Base-by-base conservation (phyloP, 2,797 vertebrate genomes). In the Iguana delicatissima region DNA sequence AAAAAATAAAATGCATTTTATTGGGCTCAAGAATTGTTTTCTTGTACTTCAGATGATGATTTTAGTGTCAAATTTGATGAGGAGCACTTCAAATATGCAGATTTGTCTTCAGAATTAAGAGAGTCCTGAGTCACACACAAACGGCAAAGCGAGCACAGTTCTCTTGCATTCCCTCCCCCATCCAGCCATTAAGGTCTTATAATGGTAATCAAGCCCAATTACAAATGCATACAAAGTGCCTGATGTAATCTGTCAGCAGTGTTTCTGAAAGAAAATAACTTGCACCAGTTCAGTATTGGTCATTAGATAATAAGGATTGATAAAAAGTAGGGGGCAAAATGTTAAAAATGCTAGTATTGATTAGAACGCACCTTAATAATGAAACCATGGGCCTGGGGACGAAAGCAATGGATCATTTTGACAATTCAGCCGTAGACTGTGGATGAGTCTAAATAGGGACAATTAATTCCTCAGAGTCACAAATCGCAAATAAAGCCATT, bases 161-260 rank as follows among this genome's bases (percentile, higher is more conserved):
- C 87, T 93, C 87, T 83, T 94, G 90, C 85, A 89, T 95, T 93
- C 93, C 92, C 87, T 87, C 91, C 84, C 91, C 80, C 93, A 79
- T 91, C 59, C 85, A 95, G 85, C 90, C 92, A 93, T 95, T 93
- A 94, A 95, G 95, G 94, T 94, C 93, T 95, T 96, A 93, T 92
- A 98, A 98, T 98, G 97, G 97, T 97, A 98, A 98, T 98, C 98
- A 98, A 97, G 96, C 97, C 97, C 97, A 98, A 98, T 99, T 98
- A 98, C 98, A 98, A 98, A 98, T 98, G 97, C 97, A 98, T 98
- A 97, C 97, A 79, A 96, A 96, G 96, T 94, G 95, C 95, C 96
- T 94, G 91, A 95, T 95, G 96, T 95, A 96, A 97, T 97, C 96
- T 95, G 97, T 96, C 97, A 96, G 93, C 89, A 57, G 92, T 92